phyloP scores from a whole-genome alignment of 2,113 vertebrate genomes.

The Pelodiscus sinensis region DNA sequence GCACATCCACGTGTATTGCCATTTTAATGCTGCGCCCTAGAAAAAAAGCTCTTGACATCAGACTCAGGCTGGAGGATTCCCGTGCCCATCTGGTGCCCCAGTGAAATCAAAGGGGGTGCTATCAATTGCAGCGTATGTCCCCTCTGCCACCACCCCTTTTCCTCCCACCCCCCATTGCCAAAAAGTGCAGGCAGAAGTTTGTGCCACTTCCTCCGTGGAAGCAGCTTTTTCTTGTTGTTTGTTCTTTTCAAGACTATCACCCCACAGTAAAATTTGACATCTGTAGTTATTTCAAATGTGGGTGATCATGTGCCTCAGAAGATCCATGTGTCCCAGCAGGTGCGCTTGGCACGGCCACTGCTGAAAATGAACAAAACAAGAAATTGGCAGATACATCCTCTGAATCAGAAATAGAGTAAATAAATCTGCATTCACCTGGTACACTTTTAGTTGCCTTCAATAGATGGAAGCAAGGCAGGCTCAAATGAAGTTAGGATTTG shows the following conservation, averaged over 20 bases:
- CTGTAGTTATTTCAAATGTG: accelerated
- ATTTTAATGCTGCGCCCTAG: background rate
- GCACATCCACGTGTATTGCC: background rate
- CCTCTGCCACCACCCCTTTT: too few relatives aligned
- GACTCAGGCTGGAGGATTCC: background rate
- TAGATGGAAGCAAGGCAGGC: accelerated
- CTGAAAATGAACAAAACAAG: background rate
- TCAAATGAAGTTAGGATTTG: background rate
- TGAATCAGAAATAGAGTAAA: accelerated
- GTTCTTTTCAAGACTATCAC: accelerated
- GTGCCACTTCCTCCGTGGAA: accelerated
- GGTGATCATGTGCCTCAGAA: background rate
- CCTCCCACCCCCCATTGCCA: accelerated
- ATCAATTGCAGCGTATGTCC: accelerated
- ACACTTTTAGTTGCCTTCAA: background rate
- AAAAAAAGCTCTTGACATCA: background rate
- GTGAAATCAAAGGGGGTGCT: background rate
- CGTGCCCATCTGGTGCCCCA: background rate
- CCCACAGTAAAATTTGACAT: too few relatives aligned
- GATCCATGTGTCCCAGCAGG: background rate
- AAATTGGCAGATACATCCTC: conserved; percentile 3
- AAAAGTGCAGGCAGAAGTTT: background rate
- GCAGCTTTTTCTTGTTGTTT: background rate
- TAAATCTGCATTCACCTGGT: background rate
- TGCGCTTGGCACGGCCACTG: background rate